These are phyloP conservation scores for Kryphioiulus occultus DNA, from an alignment of 2,888 invertebrate genomes.

Conservation along the genomic window DNA sequence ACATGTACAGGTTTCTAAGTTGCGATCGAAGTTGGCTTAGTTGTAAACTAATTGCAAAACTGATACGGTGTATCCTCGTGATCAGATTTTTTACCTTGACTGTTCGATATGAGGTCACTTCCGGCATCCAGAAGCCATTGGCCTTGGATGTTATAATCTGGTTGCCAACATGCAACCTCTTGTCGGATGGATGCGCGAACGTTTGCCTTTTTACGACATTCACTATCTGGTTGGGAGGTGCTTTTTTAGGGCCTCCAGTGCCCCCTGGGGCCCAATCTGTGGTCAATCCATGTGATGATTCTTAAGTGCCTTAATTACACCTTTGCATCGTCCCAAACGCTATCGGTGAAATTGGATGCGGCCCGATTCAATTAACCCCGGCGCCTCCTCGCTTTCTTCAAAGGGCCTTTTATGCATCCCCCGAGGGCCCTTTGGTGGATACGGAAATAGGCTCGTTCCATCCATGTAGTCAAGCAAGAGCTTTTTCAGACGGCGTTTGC, in stretches of 20 bases:
- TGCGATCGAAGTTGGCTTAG: background rate
- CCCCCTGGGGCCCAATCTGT: background rate
- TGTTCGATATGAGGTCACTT: too few species aligned
- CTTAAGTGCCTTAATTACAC: conserved; percentile 17
- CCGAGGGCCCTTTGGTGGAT: background rate
- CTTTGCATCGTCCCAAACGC: background rate
- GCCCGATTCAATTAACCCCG: conserved; percentile 15
- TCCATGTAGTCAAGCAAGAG: background rate
- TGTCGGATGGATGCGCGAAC: background rate
- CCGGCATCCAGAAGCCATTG: too few species aligned
- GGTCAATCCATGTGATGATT: conserved; percentile 17
- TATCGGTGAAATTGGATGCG: conserved; percentile 7
- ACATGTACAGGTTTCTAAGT: too few species aligned
- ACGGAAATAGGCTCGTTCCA: background rate
- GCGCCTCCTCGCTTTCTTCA: background rate
- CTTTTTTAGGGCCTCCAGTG: background rate
- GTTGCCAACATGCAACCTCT: background rate
- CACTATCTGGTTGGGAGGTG: background rate
- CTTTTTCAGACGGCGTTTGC: background rate
- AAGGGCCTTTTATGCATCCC: background rate
- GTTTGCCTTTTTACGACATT: background rate
- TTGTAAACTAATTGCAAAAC: too few species aligned
- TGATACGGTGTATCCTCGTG: too few species aligned
- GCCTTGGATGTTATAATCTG: too few species aligned
- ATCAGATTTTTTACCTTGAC: too few species aligned